Conservation (phyloP, 2,888 invertebrate genomes). For the Sceliomorpha sp. region DNA sequence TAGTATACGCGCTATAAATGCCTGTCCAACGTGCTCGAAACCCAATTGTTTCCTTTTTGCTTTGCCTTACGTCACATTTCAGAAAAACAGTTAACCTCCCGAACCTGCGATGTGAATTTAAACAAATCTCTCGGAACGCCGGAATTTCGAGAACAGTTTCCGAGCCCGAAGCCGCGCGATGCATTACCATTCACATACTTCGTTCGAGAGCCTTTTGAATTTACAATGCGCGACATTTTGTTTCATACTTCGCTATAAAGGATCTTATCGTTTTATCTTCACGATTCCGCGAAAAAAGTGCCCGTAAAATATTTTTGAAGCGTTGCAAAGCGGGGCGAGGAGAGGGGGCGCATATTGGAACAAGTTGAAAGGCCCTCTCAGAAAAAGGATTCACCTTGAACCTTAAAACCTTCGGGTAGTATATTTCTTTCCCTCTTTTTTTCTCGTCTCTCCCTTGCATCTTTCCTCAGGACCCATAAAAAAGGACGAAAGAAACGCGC, state of each 20-base stretch:
- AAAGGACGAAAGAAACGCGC: conserved; percentile 31
- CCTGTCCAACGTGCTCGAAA: too few relatives aligned
- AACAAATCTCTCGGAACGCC: too few relatives aligned
- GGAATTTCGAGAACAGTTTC: background rate
- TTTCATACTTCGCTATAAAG: conserved; percentile 31
- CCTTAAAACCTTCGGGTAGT: conserved; percentile 50
- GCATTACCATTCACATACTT: conserved; percentile 30
- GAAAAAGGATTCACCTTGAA: conserved; percentile 54
- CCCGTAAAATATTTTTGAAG: conserved; percentile 31
- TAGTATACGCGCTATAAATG: too few relatives aligned
- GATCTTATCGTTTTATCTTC: conserved; percentile 11
- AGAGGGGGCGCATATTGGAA: conserved; percentile 38
- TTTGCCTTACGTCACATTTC: too few relatives aligned
- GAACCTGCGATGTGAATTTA: too few relatives aligned
- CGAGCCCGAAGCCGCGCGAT: conserved; percentile 9
- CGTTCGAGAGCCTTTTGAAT: conserved; percentile 40
- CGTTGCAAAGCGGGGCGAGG: conserved; percentile 38
- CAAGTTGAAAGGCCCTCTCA: conserved; percentile 42
- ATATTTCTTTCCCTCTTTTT: conserved; percentile 34
- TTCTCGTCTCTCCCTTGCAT: conserved; percentile 26
- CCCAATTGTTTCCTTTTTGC: too few relatives aligned
- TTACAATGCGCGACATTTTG: conserved; percentile 37
- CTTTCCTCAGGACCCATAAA: conserved; percentile 44
- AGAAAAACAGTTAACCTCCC: too few relatives aligned
- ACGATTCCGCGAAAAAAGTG: conserved; percentile 35